These are phyloP conservation scores for Craniophora ligustri DNA, from an alignment of 2,888 invertebrate genomes.

Conservation along the genomic window DNA sequence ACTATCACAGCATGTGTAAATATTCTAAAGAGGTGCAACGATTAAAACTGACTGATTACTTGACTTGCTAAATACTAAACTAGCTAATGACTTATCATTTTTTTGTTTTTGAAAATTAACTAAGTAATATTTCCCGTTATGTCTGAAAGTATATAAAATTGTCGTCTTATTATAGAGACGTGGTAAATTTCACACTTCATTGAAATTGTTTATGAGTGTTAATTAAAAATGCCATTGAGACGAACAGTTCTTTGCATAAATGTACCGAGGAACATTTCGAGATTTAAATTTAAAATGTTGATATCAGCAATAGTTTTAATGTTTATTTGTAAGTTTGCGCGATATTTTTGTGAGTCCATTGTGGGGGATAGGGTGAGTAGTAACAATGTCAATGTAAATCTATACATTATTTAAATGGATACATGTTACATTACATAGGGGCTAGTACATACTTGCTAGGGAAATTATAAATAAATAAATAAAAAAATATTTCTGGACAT, in stretches of 20 bases:
- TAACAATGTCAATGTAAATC: background rate
- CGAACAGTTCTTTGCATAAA: background rate
- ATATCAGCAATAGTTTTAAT: background rate
- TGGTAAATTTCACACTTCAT: conserved; percentile 22
- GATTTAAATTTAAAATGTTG: conserved; percentile 12
- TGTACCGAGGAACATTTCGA: background rate
- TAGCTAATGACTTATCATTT: too few species aligned
- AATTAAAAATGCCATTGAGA: background rate
- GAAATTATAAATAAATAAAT: too few species aligned
- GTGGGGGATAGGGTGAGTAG: background rate
- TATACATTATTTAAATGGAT: background rate
- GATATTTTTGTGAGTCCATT: conserved; percentile 5
- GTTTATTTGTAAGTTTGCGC: background rate
- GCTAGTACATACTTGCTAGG: too few species aligned
- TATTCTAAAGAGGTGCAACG: too few species aligned
- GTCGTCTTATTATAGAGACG: background rate
- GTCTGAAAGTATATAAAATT: background rate
- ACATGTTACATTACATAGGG: too few species aligned
- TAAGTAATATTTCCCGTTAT: background rate
- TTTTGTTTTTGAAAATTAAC: too few species aligned
- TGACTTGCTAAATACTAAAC: too few species aligned
- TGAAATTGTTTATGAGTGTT: conserved; percentile 12
- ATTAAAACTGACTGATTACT: too few species aligned
- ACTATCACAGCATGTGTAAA: too few species aligned
- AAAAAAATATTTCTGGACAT: too few species aligned